phyloP scores from a whole-genome alignment of 2,797 vertebrate genomes.

The Semotilus atromaculatus region DNA sequence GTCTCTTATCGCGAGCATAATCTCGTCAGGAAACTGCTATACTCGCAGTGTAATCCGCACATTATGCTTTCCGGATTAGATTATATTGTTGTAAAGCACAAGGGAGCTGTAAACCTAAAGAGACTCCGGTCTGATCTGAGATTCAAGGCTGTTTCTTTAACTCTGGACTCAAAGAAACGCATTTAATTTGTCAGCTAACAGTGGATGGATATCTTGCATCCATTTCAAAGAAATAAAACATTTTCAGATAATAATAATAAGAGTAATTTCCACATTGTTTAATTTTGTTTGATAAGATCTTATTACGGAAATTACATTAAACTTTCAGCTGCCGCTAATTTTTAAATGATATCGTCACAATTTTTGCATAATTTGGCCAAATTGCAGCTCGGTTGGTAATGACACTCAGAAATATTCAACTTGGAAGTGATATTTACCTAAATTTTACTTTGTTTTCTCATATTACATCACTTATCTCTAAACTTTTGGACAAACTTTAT shows the following conservation, averaged over 20 bases:
- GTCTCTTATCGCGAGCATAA: slow-evolving; percentile 3
- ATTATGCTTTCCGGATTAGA: slow-evolving; percentile 30
- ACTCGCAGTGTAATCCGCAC: slow-evolving; percentile 20
- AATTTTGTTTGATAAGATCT: background rate
- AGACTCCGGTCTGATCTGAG: background rate
- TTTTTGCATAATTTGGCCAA: background rate
- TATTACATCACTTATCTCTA: background rate
- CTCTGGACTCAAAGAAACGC: too few species aligned
- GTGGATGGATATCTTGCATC: background rate
- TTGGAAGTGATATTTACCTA: background rate
- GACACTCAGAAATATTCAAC: background rate
- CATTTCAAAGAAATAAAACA: too few species aligned
- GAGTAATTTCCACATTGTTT: background rate
- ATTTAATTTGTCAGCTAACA: background rate
- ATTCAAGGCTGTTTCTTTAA: background rate
- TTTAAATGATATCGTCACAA: background rate
- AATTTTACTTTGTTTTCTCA: background rate
- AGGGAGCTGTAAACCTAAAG: slow-evolving; percentile 19
- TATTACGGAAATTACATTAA: background rate
- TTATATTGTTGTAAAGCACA: slow-evolving; percentile 30
- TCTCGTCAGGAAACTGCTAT: background rate
- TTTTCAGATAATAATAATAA: too few species aligned
- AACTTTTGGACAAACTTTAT: background rate
- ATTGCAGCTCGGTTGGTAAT: background rate
- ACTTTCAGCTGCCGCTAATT: background rate